phyloP scores from a whole-genome alignment of 2,888 invertebrate species.

The Apodemia hepburni region DNA sequence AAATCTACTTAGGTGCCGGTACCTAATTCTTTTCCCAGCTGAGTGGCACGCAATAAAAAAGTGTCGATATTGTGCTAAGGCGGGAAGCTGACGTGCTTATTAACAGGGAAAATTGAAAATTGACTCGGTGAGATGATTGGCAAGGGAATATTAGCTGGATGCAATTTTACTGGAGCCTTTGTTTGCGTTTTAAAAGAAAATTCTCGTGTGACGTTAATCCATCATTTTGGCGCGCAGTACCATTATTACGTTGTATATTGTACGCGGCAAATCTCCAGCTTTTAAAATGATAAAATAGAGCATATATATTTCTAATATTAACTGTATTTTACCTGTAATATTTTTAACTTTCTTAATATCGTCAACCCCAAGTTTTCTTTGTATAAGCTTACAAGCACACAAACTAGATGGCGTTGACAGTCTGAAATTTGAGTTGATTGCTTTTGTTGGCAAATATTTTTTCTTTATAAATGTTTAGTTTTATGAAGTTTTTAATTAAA shows the following conservation, averaged over 20 bases:
- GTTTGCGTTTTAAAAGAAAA: constrained; percentile 63
- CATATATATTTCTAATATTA: background rate
- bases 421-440: background rate
- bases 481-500: too few relatives aligned
- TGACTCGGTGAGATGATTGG: constrained; percentile 74
- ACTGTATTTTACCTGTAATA: background rate
- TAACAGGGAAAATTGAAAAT: constrained; percentile 76
- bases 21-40: constrained; percentile 16
- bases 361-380: background rate
- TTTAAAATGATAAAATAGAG: constrained; percentile 10
- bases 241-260: constrained; percentile 11
- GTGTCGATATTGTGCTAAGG: constrained; percentile 50
- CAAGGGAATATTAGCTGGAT: constrained; percentile 75
- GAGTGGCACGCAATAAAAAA: constrained; percentile 31
- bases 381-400: background rate
- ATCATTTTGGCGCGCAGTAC: constrained; percentile 49
- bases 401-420: constrained; percentile 13
- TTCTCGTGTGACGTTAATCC: constrained; percentile 70
- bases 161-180: constrained; percentile 58
- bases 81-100: constrained; percentile 69
- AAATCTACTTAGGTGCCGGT: background rate
- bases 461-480: too few relatives aligned
- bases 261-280: constrained; percentile 25
- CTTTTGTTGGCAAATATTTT: too few relatives aligned
- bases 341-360: background rate